Evolutionary conservation across 1,140 invertebrate genomes (phyloP).

Genomic region (Drosophila auraria): DNA sequence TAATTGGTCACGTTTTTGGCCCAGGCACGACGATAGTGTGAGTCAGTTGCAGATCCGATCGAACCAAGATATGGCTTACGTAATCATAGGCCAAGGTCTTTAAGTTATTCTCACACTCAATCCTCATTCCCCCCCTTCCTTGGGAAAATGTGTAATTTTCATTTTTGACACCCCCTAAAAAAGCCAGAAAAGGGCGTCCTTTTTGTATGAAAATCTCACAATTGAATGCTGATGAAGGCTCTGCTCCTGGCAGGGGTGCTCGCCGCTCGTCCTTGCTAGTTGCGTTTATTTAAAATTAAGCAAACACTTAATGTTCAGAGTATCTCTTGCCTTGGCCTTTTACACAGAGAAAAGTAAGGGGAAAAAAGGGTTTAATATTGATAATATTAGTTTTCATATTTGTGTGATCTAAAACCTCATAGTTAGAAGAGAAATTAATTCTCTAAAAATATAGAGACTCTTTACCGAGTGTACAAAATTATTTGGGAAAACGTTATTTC

Average conservation of each 20-base stretch:
- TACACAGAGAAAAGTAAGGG: slow-evolving; percentile 1
- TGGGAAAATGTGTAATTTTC: slow-evolving; percentile 22
- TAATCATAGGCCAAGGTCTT: slow-evolving; percentile 13
- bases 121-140: too few relatives aligned
- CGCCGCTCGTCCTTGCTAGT: slow-evolving; percentile 24
- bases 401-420: too few relatives aligned
- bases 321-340: slow-evolving; percentile 3
- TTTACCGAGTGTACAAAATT: too few relatives aligned
- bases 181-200: background rate
- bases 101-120: slow-evolving; percentile 1
- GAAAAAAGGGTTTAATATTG: too few relatives aligned
- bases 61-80: slow-evolving; percentile 33
- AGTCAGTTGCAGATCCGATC: slow-evolving; percentile 32
- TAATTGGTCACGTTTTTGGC: slow-evolving; percentile 45
- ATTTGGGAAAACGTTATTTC: too few relatives aligned
- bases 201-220: slow-evolving; percentile 46
- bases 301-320: slow-evolving; percentile 70
- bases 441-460: too few relatives aligned
- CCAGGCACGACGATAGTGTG: slow-evolving; percentile 2
- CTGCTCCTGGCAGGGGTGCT: slow-evolving; percentile 33
- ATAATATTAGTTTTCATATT: too few relatives aligned
- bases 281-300: slow-evolving; percentile 77
- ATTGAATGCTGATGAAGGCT: slow-evolving; percentile 72
- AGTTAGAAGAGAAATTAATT: too few relatives aligned
- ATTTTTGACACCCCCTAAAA: slow-evolving; percentile 18